Evolutionary conservation across 2,113 vertebrate genomes (phyloP), one percentile per base, ranked within the genome.

Genomic region (Sphyrna mokarran): DNA sequence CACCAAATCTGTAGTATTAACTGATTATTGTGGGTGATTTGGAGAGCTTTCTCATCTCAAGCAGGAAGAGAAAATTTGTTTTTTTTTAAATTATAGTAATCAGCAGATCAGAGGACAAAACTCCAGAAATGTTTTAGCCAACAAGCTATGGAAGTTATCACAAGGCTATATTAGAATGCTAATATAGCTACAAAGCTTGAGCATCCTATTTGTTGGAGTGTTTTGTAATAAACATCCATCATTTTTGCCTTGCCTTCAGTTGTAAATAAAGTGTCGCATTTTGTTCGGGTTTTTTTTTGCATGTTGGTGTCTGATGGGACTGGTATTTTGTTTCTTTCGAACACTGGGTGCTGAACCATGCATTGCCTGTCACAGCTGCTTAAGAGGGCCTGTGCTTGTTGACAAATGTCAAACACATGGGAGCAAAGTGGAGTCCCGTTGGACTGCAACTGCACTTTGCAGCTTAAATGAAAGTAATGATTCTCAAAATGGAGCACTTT

Each of bases 401-500:
- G 80, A 16, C 40, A 0, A 0, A 0, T 18, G 48, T 37, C 95
- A 54, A 18, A 0, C 8, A 1, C 95, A 0, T 0, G 94, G 85
- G 70, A 95, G 83, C 96, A 97, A 96, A 96, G 96, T 96, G 96
- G 96, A 96, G 96, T 97, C 97, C 97, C 97, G 96, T 96, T 96
- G 97, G 97, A 96, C 96, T 96, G 95, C 96, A 96, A 97, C 97
- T 97, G 97, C 97, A 97, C 97, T 98, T 97, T 97, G 96, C 96
- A 96, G 96, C 96, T 97, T 97, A 97, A 97, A 97, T 97, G 97
- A 97, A 97, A 97, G 97, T 97, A 97, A 98, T 97, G 97, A 98
- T 97, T 98, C 97, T 97, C 97, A 96, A 97, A 68, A 16, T 97
- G 96, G 97, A 29, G 97, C 97, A 97, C 96, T 97, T 97, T 97